Percentiles rank a stretch among this genome's conserved stretches.
phyloP scores from a whole-genome alignment of 2,797 vertebrate genomes.

The Cuniculus paca region DNA sequence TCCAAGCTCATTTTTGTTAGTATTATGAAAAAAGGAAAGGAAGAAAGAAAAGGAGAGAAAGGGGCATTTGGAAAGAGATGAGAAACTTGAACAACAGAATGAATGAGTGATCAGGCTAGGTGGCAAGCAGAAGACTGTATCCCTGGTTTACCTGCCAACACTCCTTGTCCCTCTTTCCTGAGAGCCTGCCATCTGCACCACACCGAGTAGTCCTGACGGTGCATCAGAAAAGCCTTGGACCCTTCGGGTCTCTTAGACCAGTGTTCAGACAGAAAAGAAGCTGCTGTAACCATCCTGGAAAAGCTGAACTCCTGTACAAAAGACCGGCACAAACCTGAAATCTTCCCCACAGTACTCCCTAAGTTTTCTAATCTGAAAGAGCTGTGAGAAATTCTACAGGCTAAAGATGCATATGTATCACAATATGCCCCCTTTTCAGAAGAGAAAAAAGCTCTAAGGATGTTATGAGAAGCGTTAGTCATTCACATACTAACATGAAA shows the following conservation, averaged over 20 bases:
- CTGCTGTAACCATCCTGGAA: not conserved
- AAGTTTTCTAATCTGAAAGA: not conserved
- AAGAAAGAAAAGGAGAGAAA: no score
- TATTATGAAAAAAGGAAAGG: not conserved
- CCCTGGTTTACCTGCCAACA: not conserved
- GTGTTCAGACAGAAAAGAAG: not conserved
- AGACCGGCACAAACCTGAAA: not conserved
- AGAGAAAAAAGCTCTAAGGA: not conserved
- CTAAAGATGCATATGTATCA: not conserved
- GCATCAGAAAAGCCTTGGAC: not conserved
- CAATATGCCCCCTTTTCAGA: not conserved
- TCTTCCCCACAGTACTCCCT: not conserved
- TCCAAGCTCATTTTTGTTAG: slow-evolving; percentile 15
- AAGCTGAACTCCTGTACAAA: slow-evolving; percentile 11
- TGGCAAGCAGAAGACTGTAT: not conserved
- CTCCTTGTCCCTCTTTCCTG: not conserved
- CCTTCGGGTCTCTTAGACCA: not conserved
- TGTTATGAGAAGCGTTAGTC: not conserved
- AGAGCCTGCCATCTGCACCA: not conserved
- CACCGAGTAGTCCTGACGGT: not conserved
- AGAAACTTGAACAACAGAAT: not conserved
- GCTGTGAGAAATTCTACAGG: not conserved
- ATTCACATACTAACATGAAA: not conserved
- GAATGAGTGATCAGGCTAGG: not conserved
- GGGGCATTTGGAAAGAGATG: not conserved